phyloP scores from a whole-genome alignment of 2,888 invertebrate species.

The Unio pictorum region DNA sequence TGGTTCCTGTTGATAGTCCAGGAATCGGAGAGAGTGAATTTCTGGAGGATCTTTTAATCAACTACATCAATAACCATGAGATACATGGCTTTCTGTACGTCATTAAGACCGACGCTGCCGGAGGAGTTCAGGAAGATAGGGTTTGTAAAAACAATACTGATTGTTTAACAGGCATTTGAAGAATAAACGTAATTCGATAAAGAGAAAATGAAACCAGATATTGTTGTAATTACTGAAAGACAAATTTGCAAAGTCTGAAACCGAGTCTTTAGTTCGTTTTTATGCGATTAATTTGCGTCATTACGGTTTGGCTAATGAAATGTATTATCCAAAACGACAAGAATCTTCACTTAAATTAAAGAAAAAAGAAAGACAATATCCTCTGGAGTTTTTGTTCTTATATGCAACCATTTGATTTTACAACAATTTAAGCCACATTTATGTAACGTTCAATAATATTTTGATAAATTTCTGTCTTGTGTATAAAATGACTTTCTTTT shows the following conservation, averaged over 20 bases:
- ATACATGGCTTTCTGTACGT: conserved; percentile 63
- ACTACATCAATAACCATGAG: conserved; percentile 52
- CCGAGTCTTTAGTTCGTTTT: too few species aligned
- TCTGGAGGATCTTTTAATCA: conserved; percentile 55
- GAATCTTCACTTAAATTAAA: too few species aligned
- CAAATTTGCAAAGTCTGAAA: too few species aligned
- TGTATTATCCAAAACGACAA: too few species aligned
- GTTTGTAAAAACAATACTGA: conserved; percentile 30
- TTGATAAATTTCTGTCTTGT: not conserved
- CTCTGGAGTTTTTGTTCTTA: too few species aligned
- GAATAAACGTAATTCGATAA: not conserved
- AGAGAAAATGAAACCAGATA: not conserved
- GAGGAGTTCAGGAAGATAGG: conserved; percentile 64
- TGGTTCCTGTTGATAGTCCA: conserved; percentile 63
- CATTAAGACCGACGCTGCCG: conserved; percentile 62
- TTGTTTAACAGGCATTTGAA: not conserved
- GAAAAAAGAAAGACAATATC: too few species aligned
- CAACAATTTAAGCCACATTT: not conserved
- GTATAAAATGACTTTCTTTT: not conserved
- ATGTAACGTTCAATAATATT: not conserved
- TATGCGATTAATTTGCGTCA: too few species aligned
- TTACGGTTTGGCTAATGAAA: too few species aligned
- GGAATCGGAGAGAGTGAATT: conserved; percentile 64
- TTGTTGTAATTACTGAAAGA: too few species aligned
- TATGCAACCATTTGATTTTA: too few species aligned